phyloP scores from a whole-genome alignment of 2,113 vertebrate species.

The Lagopus leucura region DNA sequence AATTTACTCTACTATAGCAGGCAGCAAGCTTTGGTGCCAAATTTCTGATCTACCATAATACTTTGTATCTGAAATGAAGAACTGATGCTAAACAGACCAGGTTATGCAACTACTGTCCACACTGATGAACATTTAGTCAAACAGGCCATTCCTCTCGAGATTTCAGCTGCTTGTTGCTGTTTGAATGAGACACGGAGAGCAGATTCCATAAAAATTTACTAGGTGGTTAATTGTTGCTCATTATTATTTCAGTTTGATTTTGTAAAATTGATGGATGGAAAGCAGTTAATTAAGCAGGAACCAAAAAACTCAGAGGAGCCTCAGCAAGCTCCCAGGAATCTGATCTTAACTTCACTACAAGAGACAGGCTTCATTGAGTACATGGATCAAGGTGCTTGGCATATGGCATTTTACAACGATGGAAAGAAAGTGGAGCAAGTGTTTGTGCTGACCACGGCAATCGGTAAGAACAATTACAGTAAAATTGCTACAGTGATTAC shows the following conservation, averaged over 20 bases:
- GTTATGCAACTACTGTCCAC: background rate
- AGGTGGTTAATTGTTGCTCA: conserved; percentile 37
- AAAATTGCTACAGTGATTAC: background rate
- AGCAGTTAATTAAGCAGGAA: conserved; percentile 91
- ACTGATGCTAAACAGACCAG: background rate
- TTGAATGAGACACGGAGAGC: background rate
- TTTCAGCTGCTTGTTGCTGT: background rate
- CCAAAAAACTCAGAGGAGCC: conserved; percentile 83
- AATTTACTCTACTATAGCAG: background rate
- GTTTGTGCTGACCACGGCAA: conserved; percentile 89
- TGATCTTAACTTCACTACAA: conserved; percentile 91
- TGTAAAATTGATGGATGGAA: conserved; percentile 96
- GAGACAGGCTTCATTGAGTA: conserved; percentile 97
- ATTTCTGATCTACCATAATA: background rate
- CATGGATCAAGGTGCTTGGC: conserved; percentile 97
- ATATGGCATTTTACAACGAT: conserved; percentile 96
- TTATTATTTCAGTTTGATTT: conserved; percentile 92
- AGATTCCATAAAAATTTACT: background rate
- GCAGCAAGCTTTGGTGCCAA: background rate
- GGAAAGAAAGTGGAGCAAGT: conserved; percentile 95
- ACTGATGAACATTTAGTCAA: background rate
- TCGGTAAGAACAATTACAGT: conserved; percentile 82
- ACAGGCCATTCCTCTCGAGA: background rate
- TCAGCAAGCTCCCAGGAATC: conserved; percentile 84
- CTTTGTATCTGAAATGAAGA: background rate